phyloP scores from a whole-genome alignment of 2,797 vertebrate species.

The Darevskia nairensis region DNA sequence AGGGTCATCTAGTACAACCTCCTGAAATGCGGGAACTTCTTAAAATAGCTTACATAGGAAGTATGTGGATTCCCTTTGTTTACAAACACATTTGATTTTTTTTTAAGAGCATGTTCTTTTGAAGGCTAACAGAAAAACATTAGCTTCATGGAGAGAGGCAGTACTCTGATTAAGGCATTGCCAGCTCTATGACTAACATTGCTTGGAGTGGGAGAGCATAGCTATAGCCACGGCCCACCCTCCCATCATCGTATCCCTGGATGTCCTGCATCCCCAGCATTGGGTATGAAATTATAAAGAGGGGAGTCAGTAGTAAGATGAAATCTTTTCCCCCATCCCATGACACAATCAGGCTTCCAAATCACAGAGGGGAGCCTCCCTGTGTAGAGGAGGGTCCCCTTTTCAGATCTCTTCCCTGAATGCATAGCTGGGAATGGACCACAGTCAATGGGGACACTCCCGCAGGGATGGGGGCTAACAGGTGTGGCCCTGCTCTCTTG shows the following conservation, averaged over 20 bases:
- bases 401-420: neutral
- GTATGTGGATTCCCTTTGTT: neutral
- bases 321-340: neutral
- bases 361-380: neutral
- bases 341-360: too few relatives aligned
- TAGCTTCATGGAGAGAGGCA: neutral
- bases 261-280: too few relatives aligned
- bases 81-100: constrained; percentile 24
- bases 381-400: neutral
- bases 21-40: neutral
- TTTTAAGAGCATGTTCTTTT: constrained; percentile 18
- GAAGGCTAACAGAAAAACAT: neutral
- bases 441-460: neutral
- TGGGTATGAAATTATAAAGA: too few relatives aligned
- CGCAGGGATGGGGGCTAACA: too few relatives aligned
- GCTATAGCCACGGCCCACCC: too few relatives aligned
- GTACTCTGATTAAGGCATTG: neutral
- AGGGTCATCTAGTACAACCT: too few relatives aligned
- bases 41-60: constrained; percentile 16
- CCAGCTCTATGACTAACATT: neutral
- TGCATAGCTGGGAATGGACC: neutral
- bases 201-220: too few relatives aligned
- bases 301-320: neutral
- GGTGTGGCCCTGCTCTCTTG: too few relatives aligned
- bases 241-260: too few relatives aligned